A percentile compares a stretch with the other conserved stretches of the same genome.
These are phyloP conservation scores for Etheostoma nigrum DNA, from an alignment of 2,797 vertebrate species.

Conservation along the genomic window DNA sequence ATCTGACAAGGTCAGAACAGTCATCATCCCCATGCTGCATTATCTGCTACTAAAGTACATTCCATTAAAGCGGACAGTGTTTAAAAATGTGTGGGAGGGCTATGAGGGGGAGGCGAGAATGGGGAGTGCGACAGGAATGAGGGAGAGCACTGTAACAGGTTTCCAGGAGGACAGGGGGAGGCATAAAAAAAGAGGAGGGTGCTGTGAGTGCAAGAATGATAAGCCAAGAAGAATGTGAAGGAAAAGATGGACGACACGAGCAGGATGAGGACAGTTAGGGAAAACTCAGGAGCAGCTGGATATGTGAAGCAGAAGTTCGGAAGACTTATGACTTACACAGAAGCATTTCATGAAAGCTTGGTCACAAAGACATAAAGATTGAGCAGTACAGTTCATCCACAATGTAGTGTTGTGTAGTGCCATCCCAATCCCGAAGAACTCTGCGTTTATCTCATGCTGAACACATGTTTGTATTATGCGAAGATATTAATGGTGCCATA, in stretches of 20 bases:
- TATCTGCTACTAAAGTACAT: slow-evolving; percentile 49
- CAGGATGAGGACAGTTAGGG: neutral
- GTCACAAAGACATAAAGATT: too few relatives aligned
- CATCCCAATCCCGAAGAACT: too few relatives aligned
- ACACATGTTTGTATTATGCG: too few relatives aligned
- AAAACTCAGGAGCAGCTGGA: too few relatives aligned
- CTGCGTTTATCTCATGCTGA: too few relatives aligned
- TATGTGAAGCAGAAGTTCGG: too few relatives aligned
- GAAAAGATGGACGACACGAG: slow-evolving; percentile 7
- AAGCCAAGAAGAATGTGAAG: slow-evolving; percentile 22
- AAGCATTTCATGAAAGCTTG: too few relatives aligned
- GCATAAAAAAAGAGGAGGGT: neutral
- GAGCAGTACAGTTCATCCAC: too few relatives aligned
- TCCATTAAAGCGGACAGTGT: slow-evolving; percentile 43
- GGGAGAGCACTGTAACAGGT: slow-evolving; percentile 57
- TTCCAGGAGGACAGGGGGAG: slow-evolving; percentile 52
- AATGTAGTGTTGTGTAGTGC: too few relatives aligned
- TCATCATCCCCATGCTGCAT: slow-evolving; percentile 53
- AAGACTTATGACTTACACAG: too few relatives aligned
- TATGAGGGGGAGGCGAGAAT: slow-evolving; percentile 37
- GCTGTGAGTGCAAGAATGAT: slow-evolving; percentile 16
- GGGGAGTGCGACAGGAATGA: slow-evolving; percentile 52
- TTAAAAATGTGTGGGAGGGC: slow-evolving; percentile 48
- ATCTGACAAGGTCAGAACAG: slow-evolving; percentile 65
- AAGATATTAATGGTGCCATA: too few relatives aligned